Conservation (phyloP, 2,797 vertebrate species). For the Luscinia luscinia region DNA sequence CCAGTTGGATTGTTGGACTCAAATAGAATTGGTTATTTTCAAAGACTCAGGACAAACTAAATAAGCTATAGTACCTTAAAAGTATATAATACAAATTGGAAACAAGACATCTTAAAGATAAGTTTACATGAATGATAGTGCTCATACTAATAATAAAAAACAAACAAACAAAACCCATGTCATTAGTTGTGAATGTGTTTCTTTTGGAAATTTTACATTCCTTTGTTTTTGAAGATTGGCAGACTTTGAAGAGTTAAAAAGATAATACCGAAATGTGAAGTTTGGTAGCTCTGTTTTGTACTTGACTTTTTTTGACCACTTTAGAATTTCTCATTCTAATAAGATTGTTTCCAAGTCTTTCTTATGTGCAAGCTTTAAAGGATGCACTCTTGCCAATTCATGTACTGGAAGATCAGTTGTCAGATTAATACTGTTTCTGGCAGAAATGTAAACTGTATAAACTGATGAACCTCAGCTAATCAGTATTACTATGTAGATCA, state of each 20-base stretch:
- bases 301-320: constrained; percentile 81
- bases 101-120: constrained; percentile 73
- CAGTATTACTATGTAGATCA: constrained; percentile 88
- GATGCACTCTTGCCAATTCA: constrained; percentile 84
- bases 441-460: constrained; percentile 81
- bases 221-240: constrained; percentile 82
- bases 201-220: constrained; percentile 84
- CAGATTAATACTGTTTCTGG: constrained; percentile 76
- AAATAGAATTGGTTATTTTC: constrained; percentile 80
- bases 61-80: constrained; percentile 82
- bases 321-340: constrained; percentile 75
- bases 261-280: constrained; percentile 87
- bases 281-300: constrained; percentile 88
- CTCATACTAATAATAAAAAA: constrained; percentile 65
- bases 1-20: constrained; percentile 74
- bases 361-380: constrained; percentile 86
- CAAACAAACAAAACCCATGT: neutral
- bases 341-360: constrained; percentile 79
- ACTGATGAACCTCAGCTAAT: constrained; percentile 86
- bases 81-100: constrained; percentile 77
- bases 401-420: constrained; percentile 85
- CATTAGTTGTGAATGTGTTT: constrained; percentile 77
- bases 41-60: constrained; percentile 83
- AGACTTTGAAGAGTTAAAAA: constrained; percentile 89
- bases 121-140: constrained; percentile 77